Percentiles rank a stretch among this genome's conserved stretches.
Conservation (phyloP, 2,797 vertebrate species). For the Rhinella marina region DNA sequence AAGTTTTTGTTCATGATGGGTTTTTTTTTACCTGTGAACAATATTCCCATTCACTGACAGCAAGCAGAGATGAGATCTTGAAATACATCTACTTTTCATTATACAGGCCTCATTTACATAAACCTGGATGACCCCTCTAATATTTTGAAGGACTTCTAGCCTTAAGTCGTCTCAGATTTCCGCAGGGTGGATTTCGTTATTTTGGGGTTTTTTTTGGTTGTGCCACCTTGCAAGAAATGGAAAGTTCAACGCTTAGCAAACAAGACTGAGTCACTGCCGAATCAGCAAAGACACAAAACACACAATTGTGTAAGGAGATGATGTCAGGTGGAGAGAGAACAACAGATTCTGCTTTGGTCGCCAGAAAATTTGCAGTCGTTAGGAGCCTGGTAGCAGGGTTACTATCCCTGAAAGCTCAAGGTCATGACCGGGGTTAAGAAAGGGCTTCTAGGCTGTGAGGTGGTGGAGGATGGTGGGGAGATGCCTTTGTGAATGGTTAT, state of each 20-base stretch:
- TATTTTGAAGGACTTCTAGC: not conserved
- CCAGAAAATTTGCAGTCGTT: not conserved
- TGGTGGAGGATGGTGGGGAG: not conserved
- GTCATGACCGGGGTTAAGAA: not conserved
- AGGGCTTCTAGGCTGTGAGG: not conserved
- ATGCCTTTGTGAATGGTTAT: not conserved
- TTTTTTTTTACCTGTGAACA: too few relatives aligned
- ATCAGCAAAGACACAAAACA: not conserved
- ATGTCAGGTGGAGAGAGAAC: not conserved
- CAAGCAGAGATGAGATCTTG: not conserved
- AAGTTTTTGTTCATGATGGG: too few relatives aligned
- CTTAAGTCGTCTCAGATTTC: not conserved
- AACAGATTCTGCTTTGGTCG: not conserved
- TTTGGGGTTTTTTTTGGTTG: not conserved
- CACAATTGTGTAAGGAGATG: slow-evolving; percentile 7
- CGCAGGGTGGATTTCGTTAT: not conserved
- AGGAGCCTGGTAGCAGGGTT: not conserved
- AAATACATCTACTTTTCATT: not conserved
- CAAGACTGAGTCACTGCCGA: not conserved
- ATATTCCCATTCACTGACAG: not conserved
- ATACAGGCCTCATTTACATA: too few relatives aligned
- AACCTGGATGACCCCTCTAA: not conserved
- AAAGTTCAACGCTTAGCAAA: slow-evolving; percentile 8
- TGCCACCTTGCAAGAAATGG: slow-evolving; percentile 2
- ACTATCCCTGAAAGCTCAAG: not conserved